phyloP scores from a whole-genome alignment of 30 jellyfish, hydroid and myxozoan genomes.

The Aurelia coerulea region DNA sequence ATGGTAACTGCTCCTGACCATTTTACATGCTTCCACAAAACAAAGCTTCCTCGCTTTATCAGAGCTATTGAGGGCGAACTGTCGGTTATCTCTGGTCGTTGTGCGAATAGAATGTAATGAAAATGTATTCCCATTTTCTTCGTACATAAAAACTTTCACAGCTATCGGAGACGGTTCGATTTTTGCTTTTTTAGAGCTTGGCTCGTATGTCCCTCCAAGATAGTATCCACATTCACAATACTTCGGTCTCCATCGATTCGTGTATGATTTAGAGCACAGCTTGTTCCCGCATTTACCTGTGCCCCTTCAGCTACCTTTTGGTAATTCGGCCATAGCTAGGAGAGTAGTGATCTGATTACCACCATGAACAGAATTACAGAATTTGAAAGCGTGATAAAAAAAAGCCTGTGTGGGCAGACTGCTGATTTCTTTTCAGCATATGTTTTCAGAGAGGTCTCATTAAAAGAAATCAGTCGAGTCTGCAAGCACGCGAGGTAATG shows the following conservation, averaged over 20 bases:
- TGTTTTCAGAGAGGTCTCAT: too few relatives aligned
- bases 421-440: too few relatives aligned
- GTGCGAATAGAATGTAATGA: neutral
- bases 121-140: neutral
- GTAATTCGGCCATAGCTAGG: too few relatives aligned
- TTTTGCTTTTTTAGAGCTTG: neutral
- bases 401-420: too few relatives aligned
- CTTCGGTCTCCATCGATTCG: neutral
- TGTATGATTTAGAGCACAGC: neutral
- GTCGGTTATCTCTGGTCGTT: neutral
- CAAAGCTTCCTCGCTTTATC: neutral
- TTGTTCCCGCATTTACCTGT: too few relatives aligned
- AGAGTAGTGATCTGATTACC: too few relatives aligned
- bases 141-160: neutral
- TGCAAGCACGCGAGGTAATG: too few relatives aligned
- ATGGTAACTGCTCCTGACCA: neutral
- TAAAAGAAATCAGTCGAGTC: too few relatives aligned
- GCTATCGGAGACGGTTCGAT: neutral
- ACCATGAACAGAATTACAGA: too few relatives aligned
- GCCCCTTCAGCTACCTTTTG: too few relatives aligned
- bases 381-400: too few relatives aligned
- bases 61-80: neutral
- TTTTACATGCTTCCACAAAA: neutral
- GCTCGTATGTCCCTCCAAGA: conserved; percentile 1
- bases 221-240: neutral